phyloP scores from a whole-genome alignment of 1,140 invertebrate species.

The Philopotamus ludificatus region DNA sequence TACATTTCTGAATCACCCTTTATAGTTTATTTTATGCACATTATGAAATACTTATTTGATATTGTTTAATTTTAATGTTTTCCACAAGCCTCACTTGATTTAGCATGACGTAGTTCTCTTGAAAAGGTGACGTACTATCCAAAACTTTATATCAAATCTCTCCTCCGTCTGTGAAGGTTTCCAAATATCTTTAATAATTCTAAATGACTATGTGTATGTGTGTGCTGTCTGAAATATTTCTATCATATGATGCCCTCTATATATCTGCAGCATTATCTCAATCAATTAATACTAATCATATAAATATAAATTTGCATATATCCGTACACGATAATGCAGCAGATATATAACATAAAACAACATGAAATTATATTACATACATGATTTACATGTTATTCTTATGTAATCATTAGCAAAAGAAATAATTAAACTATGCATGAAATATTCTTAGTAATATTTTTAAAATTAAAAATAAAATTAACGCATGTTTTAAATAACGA shows the following conservation, averaged over 20 bases:
- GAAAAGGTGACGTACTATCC: constrained; percentile 62
- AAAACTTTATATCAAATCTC: constrained; percentile 52
- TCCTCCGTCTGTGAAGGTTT: constrained; percentile 24
- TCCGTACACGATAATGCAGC: no score
- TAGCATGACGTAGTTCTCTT: constrained; percentile 37
- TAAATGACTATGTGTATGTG: constrained; percentile 34
- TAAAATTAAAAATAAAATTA: no score
- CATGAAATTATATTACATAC: no score
- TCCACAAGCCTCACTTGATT: not conserved
- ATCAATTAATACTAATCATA: no score
- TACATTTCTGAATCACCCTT: constrained; percentile 8
- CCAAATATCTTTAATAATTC: constrained; percentile 27
- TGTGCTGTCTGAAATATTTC: constrained; percentile 43
- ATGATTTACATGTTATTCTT: no score
- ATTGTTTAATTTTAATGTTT: constrained; percentile 5
- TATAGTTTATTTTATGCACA: not conserved
- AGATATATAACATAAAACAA: no score
- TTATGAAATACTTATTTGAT: constrained; percentile 6
- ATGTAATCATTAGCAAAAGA: no score
- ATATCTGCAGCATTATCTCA: constrained; percentile 39
- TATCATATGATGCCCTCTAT: constrained; percentile 28
- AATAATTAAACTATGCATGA: no score
- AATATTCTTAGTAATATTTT: no score
- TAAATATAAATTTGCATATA: no score
- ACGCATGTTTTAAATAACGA: no score